Conservation (phyloP, 2,797 vertebrate genomes). For the Tragopan temminckii region DNA sequence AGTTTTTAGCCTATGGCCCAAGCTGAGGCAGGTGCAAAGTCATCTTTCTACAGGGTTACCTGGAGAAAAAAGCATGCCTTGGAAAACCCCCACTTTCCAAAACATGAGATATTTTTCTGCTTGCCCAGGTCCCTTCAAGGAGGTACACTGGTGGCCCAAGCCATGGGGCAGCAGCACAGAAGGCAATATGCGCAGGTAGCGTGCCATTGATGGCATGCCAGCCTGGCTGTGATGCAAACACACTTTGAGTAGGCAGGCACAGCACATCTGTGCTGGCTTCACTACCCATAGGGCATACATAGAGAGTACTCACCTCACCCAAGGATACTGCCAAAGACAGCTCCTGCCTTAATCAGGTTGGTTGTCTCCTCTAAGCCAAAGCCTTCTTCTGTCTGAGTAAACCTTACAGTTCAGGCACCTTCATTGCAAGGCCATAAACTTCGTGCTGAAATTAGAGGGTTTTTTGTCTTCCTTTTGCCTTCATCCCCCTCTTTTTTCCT, state of each 20-base stretch:
- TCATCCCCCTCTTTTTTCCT: neutral
- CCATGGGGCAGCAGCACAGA: neutral
- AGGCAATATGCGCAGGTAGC: neutral
- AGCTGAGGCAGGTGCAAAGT: neutral
- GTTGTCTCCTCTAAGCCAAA: constrained; percentile 33
- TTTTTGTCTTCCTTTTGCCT: neutral
- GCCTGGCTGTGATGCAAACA: neutral
- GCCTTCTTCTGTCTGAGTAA: constrained; percentile 1
- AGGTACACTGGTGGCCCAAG: neutral
- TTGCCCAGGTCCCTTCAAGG: fast-evolving
- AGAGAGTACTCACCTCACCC: neutral
- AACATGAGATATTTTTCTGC: neutral
- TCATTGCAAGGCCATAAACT: neutral
- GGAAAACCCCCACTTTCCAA: neutral
- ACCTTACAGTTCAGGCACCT: neutral
- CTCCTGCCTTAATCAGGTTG: neutral
- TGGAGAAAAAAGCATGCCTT: neutral
- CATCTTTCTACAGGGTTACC: neutral
- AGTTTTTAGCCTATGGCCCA: fast-evolving
- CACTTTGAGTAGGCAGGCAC: constrained; percentile 4
- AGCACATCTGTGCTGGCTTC: neutral
- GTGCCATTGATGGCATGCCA: neutral
- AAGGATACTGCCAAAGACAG: neutral
- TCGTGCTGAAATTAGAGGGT: neutral
- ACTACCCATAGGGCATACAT: neutral